Percentiles rank a stretch among this genome's conserved stretches.
phyloP scores from a whole-genome alignment of 2,113 vertebrate species.

The Etheostoma cragini region DNA sequence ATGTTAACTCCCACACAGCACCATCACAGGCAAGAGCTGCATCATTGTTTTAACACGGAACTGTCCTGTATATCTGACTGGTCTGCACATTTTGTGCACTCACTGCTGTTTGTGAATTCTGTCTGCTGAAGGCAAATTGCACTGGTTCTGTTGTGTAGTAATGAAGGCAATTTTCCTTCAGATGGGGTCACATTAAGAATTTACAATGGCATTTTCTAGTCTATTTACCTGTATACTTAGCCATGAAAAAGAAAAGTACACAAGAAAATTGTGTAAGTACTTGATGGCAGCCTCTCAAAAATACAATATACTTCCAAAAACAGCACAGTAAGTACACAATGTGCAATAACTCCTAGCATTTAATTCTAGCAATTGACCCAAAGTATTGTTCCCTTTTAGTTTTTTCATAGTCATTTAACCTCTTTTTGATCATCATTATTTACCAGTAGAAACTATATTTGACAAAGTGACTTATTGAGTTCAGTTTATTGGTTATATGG shows the following conservation, averaged over 20 bases:
- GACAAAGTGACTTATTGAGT: constrained; percentile 27
- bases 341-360: background rate
- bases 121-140: constrained; percentile 27
- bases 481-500: constrained; percentile 24
- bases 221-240: constrained; percentile 54
- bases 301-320: constrained; percentile 21
- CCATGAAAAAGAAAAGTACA: constrained; percentile 41
- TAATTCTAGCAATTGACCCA: background rate
- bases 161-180: constrained; percentile 42
- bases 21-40: background rate
- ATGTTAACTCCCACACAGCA: constrained; percentile 21
- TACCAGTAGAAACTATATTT: constrained; percentile 14
- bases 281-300: constrained; percentile 32
- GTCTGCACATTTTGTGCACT: constrained; percentile 21
- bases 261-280: constrained; percentile 36
- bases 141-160: constrained; percentile 8
- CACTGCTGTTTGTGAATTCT: background rate
- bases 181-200: constrained; percentile 57
- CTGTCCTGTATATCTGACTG: constrained; percentile 6
- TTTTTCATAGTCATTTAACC: background rate
- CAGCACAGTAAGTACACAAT: background rate
- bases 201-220: constrained; percentile 54
- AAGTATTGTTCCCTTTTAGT: background rate
- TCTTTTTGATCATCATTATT: constrained; percentile 4
- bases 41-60: background rate